Conservation (phyloP, 2,888 invertebrate species). For the Hipparchia sbordonii region DNA sequence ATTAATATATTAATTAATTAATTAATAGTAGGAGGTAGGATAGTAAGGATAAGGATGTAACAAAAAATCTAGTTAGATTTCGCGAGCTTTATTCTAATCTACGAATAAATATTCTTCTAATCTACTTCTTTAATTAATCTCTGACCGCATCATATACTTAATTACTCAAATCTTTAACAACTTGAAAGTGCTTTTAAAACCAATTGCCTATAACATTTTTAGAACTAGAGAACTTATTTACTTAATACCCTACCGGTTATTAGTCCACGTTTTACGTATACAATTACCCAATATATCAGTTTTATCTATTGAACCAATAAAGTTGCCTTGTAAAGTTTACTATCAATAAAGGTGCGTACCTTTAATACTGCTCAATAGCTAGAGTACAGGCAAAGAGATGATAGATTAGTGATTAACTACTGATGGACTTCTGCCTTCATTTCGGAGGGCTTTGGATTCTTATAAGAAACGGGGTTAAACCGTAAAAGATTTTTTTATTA, state of each 20-base stretch:
- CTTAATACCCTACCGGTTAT: not conserved
- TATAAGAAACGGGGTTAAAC: not conserved
- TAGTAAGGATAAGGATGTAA: too few relatives aligned
- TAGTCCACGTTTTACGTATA: not conserved
- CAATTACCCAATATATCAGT: constrained; percentile 19
- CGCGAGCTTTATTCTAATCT: too few relatives aligned
- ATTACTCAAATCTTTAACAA: not conserved
- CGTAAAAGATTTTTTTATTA: too few relatives aligned
- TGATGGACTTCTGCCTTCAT: too few relatives aligned
- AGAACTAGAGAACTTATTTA: constrained; percentile 3
- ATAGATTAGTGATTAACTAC: too few relatives aligned
- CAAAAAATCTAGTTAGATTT: too few relatives aligned
- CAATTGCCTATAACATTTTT: not conserved
- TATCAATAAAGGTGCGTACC: constrained; percentile 46
- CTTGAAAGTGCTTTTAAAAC: not conserved
- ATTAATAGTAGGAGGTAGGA: too few relatives aligned
- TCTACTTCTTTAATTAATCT: not conserved
- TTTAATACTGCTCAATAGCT: not conserved
- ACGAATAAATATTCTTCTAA: too few relatives aligned
- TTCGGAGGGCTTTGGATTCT: not conserved
- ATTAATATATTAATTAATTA: too few relatives aligned
- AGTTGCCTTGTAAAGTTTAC: constrained; percentile 72
- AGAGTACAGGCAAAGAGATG: too few relatives aligned
- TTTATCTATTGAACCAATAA: constrained; percentile 66
- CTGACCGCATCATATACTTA: not conserved